Conservation (phyloP, 2,888 invertebrate genomes). For the Anthrax anthrax region DNA sequence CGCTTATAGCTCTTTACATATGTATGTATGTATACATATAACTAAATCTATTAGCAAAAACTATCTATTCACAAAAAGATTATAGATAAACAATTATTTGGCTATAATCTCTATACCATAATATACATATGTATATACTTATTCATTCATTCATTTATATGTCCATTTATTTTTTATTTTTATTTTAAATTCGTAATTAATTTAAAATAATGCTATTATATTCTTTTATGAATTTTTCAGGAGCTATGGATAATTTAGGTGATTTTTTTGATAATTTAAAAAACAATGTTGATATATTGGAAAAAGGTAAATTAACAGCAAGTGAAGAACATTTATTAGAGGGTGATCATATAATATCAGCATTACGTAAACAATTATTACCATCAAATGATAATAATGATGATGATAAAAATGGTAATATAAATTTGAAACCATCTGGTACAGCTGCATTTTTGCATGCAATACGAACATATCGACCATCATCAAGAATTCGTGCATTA, state of each 20-base stretch:
- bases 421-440: conserved; percentile 16
- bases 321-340: conserved; percentile 23
- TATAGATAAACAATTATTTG: no score
- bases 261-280: conserved; percentile 29
- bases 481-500: conserved; percentile 40
- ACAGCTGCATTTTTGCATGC: conserved; percentile 34
- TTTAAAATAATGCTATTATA: no score
- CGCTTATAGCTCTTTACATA: no score
- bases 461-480: conserved; percentile 34
- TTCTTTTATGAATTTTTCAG: no score
- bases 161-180: no score
- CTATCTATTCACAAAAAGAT: no score
- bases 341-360: conserved; percentile 24
- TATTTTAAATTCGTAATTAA: no score
- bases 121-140: no score
- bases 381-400: not conserved
- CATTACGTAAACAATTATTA: conserved; percentile 17
- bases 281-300: conserved; percentile 26
- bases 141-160: no score
- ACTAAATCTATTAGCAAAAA: no score
- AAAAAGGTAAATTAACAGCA: conserved; percentile 21
- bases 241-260: conserved; percentile 29
- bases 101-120: no score
- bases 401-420: conserved; percentile 5
- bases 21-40: no score